Evolutionary conservation across 2,888 invertebrate genomes (phyloP).

Genomic region (Ennomos quercinarius): DNA sequence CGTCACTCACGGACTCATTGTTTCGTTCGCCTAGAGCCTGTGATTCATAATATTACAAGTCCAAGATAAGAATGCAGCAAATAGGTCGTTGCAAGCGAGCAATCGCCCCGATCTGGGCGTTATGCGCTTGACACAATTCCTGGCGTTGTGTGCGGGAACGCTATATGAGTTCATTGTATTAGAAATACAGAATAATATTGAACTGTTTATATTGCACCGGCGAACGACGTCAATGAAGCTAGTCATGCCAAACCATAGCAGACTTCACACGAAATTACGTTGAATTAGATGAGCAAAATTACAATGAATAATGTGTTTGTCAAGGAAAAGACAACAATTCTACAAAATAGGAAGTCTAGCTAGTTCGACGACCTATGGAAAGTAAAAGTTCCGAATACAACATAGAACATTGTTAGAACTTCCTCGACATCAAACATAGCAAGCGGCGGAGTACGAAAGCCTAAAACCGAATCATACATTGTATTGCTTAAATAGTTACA

Average conservation of each 20-base stretch:
- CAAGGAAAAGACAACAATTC: slow-evolving; percentile 22
- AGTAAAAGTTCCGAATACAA: slow-evolving; percentile 22
- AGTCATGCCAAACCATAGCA: slow-evolving; percentile 29
- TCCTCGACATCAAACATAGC: not conserved
- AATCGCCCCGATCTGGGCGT: slow-evolving; percentile 61
- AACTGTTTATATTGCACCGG: slow-evolving; percentile 22
- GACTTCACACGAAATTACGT: slow-evolving; percentile 26
- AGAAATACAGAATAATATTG: slow-evolving; percentile 40
- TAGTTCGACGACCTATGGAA: slow-evolving; percentile 16
- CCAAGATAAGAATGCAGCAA: slow-evolving; percentile 78
- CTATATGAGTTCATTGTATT: slow-evolving; percentile 56
- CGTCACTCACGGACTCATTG: slow-evolving; percentile 77
- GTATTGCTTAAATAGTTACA: too few species aligned
- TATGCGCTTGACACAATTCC: slow-evolving; percentile 74
- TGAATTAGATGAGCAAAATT: slow-evolving; percentile 31
- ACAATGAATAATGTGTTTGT: slow-evolving; percentile 37
- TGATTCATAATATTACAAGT: slow-evolving; percentile 78
- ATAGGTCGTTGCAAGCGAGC: slow-evolving; percentile 77
- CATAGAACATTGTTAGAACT: slow-evolving; percentile 1
- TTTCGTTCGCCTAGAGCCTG: slow-evolving; percentile 69
- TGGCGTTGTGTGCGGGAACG: slow-evolving; percentile 54
- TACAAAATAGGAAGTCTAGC: slow-evolving; percentile 6
- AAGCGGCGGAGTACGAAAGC: too few species aligned
- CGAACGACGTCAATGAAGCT: slow-evolving; percentile 39
- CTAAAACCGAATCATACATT: too few species aligned